Base-by-base conservation (phyloP, 2,113 vertebrate species). In the Vidua chalybeata region DNA sequence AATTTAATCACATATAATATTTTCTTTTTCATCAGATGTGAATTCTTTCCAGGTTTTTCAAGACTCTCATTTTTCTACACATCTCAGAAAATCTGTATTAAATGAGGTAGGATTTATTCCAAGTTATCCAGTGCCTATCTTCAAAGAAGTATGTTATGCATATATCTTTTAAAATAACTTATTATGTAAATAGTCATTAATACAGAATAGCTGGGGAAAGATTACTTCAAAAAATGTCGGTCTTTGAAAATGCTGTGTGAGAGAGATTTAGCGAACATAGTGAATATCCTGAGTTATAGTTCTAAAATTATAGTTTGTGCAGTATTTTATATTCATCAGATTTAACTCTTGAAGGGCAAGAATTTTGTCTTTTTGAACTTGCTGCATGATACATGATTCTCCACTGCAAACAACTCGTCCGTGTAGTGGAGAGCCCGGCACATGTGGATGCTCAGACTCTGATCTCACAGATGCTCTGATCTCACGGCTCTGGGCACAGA, bases 41-140 rank as follows among this genome's bases (percentile, higher is more conserved):
- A 96, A 94, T 94, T 92, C 88, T 90, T 97, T 96, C 96, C 96
- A 96, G 73, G 76, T 92, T 96, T 90, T 96, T 93, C 80, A 93
- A 45, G 66, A 90, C 90, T 95, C 87, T 90, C 88, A 87, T 96
- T 96, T 96, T 96, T 94, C 90, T 93, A 90, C 76, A 84, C 9
- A 49, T 96, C 77, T 90, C 79, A 94, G 84, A 95, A 96, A 96
- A 95, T 96, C 92, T 96, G 93, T 89, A 92, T 95, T 90, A 96
- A 97, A 96, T 97, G 92, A 96, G 85, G 95, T 78, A 96, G 90
- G 90, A 93, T 92, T 96, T 89, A 87, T 93, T 95, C 93, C 96
- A 97, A 97, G 90, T 89, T 92, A 95, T 67, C 58, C 92, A 89
- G 43, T 64, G 73, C 80, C 45, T 94, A 91, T 94, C 92, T 96